These are phyloP conservation scores for Belgica antarctica DNA, from an alignment of 2,888 invertebrate species.

Conservation along the genomic window DNA sequence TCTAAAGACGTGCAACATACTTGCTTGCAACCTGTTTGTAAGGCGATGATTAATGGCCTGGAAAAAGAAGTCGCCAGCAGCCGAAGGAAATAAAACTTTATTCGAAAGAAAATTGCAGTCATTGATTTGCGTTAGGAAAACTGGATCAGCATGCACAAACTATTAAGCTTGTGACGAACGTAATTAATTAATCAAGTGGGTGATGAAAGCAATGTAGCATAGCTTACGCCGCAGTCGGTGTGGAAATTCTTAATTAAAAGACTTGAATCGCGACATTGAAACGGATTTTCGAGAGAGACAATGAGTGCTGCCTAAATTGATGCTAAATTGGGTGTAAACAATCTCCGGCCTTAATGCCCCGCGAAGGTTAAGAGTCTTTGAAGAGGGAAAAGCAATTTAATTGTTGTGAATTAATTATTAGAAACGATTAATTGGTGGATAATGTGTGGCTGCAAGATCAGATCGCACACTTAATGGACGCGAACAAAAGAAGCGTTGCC, in stretches of 20 bases:
- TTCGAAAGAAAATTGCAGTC: neutral
- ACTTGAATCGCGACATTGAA: constrained; percentile 12
- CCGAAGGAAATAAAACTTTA: neutral
- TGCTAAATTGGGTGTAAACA: constrained; percentile 2
- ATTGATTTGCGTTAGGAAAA: neutral
- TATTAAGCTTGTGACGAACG: no score
- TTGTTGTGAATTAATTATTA: constrained; percentile 15
- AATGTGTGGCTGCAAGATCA: neutral
- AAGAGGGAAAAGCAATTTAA: neutral
- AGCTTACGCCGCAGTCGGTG: neutral
- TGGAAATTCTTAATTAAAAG: neutral
- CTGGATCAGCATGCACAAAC: no score
- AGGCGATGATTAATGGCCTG: neutral
- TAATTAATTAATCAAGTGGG: constrained; percentile 18
- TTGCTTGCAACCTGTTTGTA: neutral
- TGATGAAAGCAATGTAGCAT: no score
- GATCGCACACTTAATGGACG: neutral
- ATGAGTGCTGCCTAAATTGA: neutral
- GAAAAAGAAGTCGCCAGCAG: neutral
- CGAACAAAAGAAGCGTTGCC: neutral
- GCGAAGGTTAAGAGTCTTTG: neutral
- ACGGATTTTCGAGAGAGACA: neutral
- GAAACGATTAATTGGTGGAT: neutral
- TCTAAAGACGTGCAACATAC: neutral
- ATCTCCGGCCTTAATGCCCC: neutral